Evolutionary conservation across 2,113 vertebrate genomes (phyloP).

Genomic region (Petromus typicus): DNA sequence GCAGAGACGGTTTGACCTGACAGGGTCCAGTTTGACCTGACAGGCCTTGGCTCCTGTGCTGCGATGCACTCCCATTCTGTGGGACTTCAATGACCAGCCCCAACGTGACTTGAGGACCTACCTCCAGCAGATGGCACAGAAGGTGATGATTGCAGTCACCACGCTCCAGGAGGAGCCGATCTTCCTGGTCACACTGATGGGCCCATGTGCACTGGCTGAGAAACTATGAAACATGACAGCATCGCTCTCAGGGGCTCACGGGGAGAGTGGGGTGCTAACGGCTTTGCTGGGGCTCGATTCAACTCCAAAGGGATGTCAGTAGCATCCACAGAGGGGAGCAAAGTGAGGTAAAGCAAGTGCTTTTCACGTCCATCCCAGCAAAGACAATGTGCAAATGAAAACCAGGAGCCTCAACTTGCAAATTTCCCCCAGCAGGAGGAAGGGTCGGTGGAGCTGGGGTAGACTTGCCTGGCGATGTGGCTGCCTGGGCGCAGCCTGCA

Average conservation of each 20-base stretch:
- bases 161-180: background rate
- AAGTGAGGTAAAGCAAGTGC: background rate
- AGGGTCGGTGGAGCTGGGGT: accelerated
- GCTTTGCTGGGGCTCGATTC: background rate
- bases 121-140: background rate
- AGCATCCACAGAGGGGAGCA: background rate
- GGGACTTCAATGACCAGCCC: background rate
- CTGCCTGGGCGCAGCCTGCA: accelerated
- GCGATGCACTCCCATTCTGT: background rate
- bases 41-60: background rate
- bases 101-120: background rate
- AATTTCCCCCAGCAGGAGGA: background rate
- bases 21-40: slow-evolving; percentile 15
- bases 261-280: background rate
- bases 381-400: background rate
- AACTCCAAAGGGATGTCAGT: slow-evolving; percentile 16
- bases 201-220: slow-evolving; percentile 16
- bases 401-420: background rate
- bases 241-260: slow-evolving; percentile 28
- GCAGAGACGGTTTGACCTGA: background rate
- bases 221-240: slow-evolving; percentile 46
- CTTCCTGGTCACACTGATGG: slow-evolving; percentile 58
- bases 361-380: background rate
- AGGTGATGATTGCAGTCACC: background rate
- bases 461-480: background rate